phyloP scores from a whole-genome alignment of 2,888 invertebrate species.

The Cremastinae sp. region DNA sequence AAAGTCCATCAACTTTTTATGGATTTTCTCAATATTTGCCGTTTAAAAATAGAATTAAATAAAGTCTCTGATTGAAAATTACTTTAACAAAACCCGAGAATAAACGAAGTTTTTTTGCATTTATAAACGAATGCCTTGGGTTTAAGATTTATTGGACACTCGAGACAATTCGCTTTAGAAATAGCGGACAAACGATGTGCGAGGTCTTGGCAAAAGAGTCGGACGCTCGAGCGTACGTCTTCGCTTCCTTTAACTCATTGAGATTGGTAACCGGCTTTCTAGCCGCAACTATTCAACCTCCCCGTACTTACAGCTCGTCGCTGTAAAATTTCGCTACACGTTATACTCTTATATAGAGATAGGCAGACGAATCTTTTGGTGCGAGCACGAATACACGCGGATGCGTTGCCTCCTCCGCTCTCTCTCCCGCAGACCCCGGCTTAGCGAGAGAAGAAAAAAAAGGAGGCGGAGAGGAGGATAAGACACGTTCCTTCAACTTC shows the following conservation, averaged over 20 bases:
- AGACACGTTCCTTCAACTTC: constrained; percentile 36
- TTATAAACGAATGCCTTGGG: no score
- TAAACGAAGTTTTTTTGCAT: no score
- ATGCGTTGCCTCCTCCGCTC: constrained; percentile 63
- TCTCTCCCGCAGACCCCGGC: constrained; percentile 61
- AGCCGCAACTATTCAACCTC: constrained; percentile 64
- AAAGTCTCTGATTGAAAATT: no score
- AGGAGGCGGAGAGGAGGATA: constrained; percentile 41
- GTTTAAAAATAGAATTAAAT: no score
- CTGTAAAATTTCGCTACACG: constrained; percentile 16
- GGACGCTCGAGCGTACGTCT: constrained; percentile 47
- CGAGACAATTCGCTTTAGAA: not conserved
- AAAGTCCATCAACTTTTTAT: no score
- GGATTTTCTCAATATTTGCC: no score
- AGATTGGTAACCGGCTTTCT: constrained; percentile 78
- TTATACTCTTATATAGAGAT: constrained; percentile 29
- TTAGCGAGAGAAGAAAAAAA: constrained; percentile 59
- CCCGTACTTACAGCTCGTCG: constrained; percentile 29
- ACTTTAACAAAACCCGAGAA: no score
- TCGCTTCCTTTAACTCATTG: constrained; percentile 63
- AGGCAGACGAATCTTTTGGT: constrained; percentile 30
- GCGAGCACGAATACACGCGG: constrained; percentile 11
- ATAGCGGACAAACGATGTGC: not conserved
- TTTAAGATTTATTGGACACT: not conserved
- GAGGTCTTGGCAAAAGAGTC: constrained; percentile 1